Evolutionary conservation across 2,113 vertebrate species (phyloP).

Genomic region (Leucosticte australis): DNA sequence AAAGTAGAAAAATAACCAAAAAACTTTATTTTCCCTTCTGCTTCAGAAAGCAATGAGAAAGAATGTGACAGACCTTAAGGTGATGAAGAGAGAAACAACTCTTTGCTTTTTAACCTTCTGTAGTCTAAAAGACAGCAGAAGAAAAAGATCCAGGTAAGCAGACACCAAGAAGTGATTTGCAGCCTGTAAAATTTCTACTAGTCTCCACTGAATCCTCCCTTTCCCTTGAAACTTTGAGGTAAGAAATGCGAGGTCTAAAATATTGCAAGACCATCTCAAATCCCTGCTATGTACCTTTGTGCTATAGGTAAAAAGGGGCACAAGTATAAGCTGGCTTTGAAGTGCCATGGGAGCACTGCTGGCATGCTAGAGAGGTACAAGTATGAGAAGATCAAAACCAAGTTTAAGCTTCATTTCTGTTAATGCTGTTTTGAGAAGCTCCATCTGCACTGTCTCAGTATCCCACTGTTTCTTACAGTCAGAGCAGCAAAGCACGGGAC

Average conservation of each 20-base stretch:
- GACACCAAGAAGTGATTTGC: not conserved
- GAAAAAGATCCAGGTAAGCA: not conserved
- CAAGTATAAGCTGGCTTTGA: not conserved
- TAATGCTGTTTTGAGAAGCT: not conserved
- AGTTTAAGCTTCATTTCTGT: not conserved
- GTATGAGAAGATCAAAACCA: not conserved
- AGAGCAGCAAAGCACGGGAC: not conserved
- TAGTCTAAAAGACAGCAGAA: not conserved
- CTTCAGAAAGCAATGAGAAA: not conserved
- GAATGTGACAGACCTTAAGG: not conserved
- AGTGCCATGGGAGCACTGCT: not conserved
- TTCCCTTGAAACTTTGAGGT: not conserved
- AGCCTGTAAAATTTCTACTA: not conserved
- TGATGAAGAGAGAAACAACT: not conserved
- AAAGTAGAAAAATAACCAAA: accelerated
- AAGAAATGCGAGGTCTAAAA: not conserved
- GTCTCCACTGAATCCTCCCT: not conserved
- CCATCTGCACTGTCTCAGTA: not conserved
- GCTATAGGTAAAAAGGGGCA: not conserved
- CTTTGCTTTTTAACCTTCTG: not conserved
- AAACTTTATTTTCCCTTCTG: not conserved
- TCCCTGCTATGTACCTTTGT: not conserved
- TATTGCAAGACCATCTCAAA: not conserved
- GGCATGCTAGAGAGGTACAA: not conserved
- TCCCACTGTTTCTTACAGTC: not conserved